Conservation (phyloP, 2,888 invertebrate genomes). For the Hartigia nigra region DNA sequence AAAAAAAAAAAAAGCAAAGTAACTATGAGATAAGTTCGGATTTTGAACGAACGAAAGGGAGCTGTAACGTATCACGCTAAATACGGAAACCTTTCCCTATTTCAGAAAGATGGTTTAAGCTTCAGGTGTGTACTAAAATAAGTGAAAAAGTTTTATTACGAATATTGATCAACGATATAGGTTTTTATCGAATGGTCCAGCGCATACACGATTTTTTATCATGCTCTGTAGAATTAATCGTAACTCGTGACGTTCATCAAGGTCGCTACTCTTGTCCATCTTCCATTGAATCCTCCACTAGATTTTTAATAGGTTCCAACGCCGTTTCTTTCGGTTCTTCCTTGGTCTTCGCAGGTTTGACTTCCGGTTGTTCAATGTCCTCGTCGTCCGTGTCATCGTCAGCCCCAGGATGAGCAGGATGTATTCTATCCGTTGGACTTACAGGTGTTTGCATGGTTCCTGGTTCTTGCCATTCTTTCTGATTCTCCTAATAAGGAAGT, state of each 20-base stretch:
- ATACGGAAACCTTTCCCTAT: not conserved
- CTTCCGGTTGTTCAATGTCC: conserved; percentile 62
- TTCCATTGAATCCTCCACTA: conserved; percentile 52
- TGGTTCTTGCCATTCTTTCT: conserved; percentile 73
- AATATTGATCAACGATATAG: not conserved
- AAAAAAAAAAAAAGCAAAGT: not conserved
- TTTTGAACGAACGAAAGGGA: not conserved
- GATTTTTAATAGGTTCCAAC: conserved; percentile 49
- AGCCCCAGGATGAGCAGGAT: conserved; percentile 76
- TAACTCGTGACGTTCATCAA: not conserved
- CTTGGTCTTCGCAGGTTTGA: not conserved
- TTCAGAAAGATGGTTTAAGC: not conserved
- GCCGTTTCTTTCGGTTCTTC: conserved; percentile 20
- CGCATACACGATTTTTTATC: not conserved
- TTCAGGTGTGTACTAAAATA: not conserved
- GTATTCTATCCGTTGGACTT: conserved; percentile 70
- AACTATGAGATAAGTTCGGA: not conserved
- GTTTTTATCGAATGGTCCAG: not conserved
- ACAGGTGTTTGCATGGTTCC: conserved; percentile 69
- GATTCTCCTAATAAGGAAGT: conserved; percentile 62
- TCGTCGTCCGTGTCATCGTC: conserved; percentile 74
- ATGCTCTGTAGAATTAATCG: not conserved
- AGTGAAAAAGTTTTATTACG: not conserved
- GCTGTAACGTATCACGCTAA: not conserved
- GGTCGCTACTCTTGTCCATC: conserved; percentile 22